Percentiles rank a stretch among this genome's conserved stretches.
These are phyloP conservation scores for Lemur catta DNA, from an alignment of 2,797 vertebrate genomes.

Conservation along the genomic window DNA sequence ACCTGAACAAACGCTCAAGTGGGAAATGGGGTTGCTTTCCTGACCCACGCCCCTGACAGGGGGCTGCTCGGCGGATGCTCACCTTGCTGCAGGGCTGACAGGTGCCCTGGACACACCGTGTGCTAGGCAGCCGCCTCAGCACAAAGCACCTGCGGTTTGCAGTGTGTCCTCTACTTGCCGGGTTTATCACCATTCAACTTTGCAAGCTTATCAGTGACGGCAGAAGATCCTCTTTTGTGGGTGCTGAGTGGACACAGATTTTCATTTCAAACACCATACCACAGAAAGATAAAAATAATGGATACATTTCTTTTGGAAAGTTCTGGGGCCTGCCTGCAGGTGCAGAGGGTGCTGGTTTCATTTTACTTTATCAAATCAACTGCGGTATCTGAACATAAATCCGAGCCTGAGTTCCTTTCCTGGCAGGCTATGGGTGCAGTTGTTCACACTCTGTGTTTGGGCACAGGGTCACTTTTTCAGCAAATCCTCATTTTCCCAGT, in stretches of 20 bases:
- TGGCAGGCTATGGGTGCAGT: slow-evolving; percentile 77
- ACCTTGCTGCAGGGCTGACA: not conserved
- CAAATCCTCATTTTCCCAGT: slow-evolving; percentile 77
- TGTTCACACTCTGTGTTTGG: slow-evolving; percentile 78
- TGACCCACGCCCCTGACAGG: not conserved
- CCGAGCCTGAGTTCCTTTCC: slow-evolving; percentile 75
- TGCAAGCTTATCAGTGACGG: not conserved
- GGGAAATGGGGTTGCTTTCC: not conserved
- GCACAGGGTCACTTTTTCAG: slow-evolving; percentile 71
- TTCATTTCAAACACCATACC: slow-evolving; percentile 63
- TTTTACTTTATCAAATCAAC: slow-evolving; percentile 79
- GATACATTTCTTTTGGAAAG: slow-evolving; percentile 64
- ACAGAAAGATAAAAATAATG: slow-evolving; percentile 71
- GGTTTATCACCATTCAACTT: not conserved
- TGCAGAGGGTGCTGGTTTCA: slow-evolving; percentile 74
- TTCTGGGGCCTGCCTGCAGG: slow-evolving; percentile 71
- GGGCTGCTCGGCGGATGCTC: too few relatives aligned
- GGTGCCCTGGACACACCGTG: fast-evolving
- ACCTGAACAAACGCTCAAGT: too few relatives aligned
- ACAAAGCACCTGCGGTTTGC: not conserved
- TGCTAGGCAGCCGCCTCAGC: not conserved
- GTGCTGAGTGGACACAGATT: slow-evolving; percentile 50
- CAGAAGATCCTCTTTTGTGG: slow-evolving; percentile 1
- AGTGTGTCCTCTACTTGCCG: not conserved
- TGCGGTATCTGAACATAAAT: slow-evolving; percentile 73